Evolutionary conservation across 2,888 invertebrate genomes (phyloP).

Genomic region (Cheilosia vernalis): DNA sequence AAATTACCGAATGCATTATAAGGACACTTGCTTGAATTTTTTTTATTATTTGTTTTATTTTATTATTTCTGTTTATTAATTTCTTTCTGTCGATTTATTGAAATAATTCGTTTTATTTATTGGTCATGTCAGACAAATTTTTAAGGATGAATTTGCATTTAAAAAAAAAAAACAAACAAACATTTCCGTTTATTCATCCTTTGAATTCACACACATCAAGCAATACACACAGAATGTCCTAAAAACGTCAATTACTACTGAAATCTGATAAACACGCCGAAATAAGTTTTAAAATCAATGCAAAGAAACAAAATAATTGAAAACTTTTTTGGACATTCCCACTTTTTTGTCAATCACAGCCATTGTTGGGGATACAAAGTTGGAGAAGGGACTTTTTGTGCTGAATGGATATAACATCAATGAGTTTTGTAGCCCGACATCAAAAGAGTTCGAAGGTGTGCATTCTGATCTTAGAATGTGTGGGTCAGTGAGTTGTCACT

Average conservation of each 20-base stretch:
- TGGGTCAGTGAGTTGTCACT: no score
- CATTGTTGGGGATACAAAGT: slow-evolving; percentile 52
- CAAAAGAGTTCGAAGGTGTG: no score
- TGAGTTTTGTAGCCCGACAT: no score
- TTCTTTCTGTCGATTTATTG: slow-evolving; percentile 43
- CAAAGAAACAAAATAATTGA: background rate
- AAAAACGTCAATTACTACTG: background rate
- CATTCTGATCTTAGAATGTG: no score
- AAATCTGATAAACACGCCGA: background rate
- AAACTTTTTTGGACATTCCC: slow-evolving; percentile 49
- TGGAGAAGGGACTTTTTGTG: background rate
- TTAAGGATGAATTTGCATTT: slow-evolving; percentile 77
- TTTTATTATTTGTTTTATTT: slow-evolving; percentile 32
- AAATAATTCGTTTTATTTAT: slow-evolving; percentile 49
- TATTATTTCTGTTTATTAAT: slow-evolving; percentile 39
- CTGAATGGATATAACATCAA: no score
- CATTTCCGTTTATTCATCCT: slow-evolving; percentile 74
- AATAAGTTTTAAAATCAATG: background rate
- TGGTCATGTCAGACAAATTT: slow-evolving; percentile 69
- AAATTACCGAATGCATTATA: slow-evolving; percentile 67
- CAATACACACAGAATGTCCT: slow-evolving; percentile 51
- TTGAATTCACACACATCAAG: slow-evolving; percentile 71
- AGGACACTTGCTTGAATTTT: slow-evolving; percentile 72
- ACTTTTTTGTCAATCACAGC: slow-evolving; percentile 14
- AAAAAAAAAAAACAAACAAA: slow-evolving; percentile 45